Percentiles rank a stretch among this genome's conserved stretches.
Evolutionary conservation across 2,113 vertebrate genomes (phyloP).

Genomic region (Mugil cephalus): DNA sequence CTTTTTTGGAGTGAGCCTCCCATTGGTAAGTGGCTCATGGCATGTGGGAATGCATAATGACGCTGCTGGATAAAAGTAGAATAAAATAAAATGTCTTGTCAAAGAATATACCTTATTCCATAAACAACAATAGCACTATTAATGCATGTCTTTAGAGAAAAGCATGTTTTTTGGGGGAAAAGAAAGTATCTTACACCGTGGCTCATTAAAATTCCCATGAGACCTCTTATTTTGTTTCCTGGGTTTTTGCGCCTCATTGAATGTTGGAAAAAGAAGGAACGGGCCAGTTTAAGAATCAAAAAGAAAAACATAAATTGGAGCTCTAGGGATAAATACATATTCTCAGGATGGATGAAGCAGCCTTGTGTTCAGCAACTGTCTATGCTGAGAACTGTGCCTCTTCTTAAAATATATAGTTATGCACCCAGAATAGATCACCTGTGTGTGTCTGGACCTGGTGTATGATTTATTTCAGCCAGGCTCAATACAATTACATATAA

Average conservation of each 20-base stretch:
- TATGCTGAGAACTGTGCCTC: conserved; percentile 33
- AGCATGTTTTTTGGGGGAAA: not conserved
- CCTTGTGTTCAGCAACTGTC: conserved; percentile 53
- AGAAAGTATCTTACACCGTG: not conserved
- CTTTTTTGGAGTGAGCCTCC: conserved; percentile 60
- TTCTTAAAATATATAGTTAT: conserved; percentile 48
- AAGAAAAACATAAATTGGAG: conserved; percentile 13
- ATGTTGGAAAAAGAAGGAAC: conserved; percentile 7
- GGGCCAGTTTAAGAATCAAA: conserved; percentile 12
- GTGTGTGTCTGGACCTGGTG: conserved; percentile 18
- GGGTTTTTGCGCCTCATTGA: conserved; percentile 27
- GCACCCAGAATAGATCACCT: conserved; percentile 29
- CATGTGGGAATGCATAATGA: conserved; percentile 66
- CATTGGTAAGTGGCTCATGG: conserved; percentile 58
- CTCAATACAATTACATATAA: conserved; percentile 3
- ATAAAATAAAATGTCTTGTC: not conserved
- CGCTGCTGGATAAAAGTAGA: conserved; percentile 33
- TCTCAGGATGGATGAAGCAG: not conserved
- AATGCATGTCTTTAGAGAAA: not conserved
- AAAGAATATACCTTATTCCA: not conserved
- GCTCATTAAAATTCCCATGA: not conserved
- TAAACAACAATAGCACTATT: conserved; percentile 16
- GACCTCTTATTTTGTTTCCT: conserved; percentile 1
- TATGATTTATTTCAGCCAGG: conserved; percentile 27
- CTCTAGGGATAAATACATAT: not conserved